A percentile compares a stretch with the other conserved stretches of the same genome.
Evolutionary conservation across 1,140 invertebrate genomes (phyloP).

Genomic region (Trachelipus rathkii): DNA sequence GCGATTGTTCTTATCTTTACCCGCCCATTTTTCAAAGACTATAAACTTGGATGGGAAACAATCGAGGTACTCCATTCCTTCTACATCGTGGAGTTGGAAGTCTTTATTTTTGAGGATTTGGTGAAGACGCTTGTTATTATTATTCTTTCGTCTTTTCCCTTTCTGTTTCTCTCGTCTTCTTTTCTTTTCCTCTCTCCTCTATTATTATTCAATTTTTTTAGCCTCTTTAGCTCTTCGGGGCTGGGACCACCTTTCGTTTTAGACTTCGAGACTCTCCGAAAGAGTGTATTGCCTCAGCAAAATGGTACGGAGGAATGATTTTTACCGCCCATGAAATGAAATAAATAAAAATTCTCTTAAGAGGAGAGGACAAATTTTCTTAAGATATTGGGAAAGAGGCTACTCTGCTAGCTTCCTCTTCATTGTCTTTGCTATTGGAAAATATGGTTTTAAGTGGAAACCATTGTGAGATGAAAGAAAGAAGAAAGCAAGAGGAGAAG

Average conservation of each 20-base stretch:
- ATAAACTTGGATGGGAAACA: constrained; percentile 36
- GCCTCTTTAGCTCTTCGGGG: background rate
- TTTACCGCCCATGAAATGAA: background rate
- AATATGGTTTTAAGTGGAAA: background rate
- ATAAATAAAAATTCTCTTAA: background rate
- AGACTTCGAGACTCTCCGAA: background rate
- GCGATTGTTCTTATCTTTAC: constrained; percentile 28
- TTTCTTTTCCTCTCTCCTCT: constrained; percentile 26
- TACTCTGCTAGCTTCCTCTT: background rate
- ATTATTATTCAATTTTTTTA: constrained; percentile 21
- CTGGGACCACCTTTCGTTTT: background rate
- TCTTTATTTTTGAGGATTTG: constrained; percentile 9
- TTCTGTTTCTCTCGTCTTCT: constrained; percentile 4
- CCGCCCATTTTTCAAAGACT: constrained; percentile 29
- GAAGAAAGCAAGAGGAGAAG: no score
- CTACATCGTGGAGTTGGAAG: constrained; percentile 21
- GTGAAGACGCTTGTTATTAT: background rate
- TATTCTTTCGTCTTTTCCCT: constrained; percentile 12
- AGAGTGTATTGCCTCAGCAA: background rate
- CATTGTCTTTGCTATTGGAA: background rate
- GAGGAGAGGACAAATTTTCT: background rate
- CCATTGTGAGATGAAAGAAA: background rate
- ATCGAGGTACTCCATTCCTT: constrained; percentile 32
- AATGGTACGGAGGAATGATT: background rate
- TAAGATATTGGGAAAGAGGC: background rate